These are phyloP conservation scores for Porites rus DNA, from an alignment of 92 coral and sea anemone genomes.

Conservation along the genomic window DNA sequence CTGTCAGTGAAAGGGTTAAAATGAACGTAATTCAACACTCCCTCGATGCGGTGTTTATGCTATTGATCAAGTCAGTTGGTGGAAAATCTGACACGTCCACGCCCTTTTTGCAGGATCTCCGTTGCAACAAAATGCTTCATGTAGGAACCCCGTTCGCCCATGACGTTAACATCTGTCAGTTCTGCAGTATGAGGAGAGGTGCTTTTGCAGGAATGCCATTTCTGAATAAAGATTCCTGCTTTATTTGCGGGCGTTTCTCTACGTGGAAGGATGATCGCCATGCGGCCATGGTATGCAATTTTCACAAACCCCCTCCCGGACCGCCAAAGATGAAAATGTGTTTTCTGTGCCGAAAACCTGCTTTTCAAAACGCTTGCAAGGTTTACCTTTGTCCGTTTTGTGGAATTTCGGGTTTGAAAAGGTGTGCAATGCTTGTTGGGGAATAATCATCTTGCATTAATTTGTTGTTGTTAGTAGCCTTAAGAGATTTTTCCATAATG, in stretches of 20 bases:
- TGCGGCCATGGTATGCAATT: constrained; percentile 70
- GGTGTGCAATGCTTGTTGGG: constrained; percentile 61
- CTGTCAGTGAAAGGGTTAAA: too few relatives aligned
- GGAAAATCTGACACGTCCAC: not conserved
- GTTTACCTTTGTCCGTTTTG: constrained; percentile 74
- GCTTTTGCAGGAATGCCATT: constrained; percentile 66
- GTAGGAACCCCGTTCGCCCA: constrained; percentile 49
- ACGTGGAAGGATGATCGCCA: constrained; percentile 60
- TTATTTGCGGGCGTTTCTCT: constrained; percentile 70
- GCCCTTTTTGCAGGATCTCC: constrained; percentile 45
- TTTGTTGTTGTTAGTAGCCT: not conserved
- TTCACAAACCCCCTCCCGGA: constrained; percentile 60
- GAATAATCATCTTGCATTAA: not conserved
- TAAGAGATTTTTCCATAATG: not conserved
- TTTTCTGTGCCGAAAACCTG: constrained; percentile 65
- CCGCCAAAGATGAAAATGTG: constrained; percentile 78
- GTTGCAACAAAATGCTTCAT: constrained; percentile 62
- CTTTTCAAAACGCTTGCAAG: constrained; percentile 42
- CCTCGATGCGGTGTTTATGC: too few relatives aligned
- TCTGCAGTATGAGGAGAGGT: constrained; percentile 71
- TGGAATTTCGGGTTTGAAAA: constrained; percentile 37
- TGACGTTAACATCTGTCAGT: constrained; percentile 72
- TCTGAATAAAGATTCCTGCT: constrained; percentile 69
- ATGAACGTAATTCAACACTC: too few relatives aligned
- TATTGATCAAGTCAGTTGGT: not conserved